Conservation (phyloP, 2,797 vertebrate genomes). For the Acomys russatus region DNA sequence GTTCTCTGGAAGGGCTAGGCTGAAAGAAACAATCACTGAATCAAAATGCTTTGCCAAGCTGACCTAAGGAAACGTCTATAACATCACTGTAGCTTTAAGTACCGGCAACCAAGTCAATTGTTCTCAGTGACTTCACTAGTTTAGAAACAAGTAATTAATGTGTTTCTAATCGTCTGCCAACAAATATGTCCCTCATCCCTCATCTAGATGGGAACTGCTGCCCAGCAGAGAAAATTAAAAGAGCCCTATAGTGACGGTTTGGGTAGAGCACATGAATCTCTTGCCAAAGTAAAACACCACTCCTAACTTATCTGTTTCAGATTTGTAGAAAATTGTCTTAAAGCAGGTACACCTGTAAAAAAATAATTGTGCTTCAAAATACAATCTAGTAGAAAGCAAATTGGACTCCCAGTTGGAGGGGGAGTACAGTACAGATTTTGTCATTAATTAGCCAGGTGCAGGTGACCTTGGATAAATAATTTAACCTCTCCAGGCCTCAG, state of each 20-base stretch:
- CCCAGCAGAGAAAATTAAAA: conserved; percentile 81
- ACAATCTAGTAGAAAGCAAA: conserved; percentile 60
- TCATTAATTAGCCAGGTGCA: conserved; percentile 77
- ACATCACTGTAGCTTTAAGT: conserved; percentile 70
- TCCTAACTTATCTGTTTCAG: conserved; percentile 73
- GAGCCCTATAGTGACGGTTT: conserved; percentile 71
- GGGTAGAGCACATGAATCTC: conserved; percentile 66
- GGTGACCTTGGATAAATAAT: conserved; percentile 76
- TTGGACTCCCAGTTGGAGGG: conserved; percentile 1
- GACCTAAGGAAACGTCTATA: conserved; percentile 18
- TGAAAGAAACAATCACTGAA: conserved; percentile 49
- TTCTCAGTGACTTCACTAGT: conserved; percentile 67
- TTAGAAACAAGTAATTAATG: conserved; percentile 81
- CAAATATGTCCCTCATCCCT: conserved; percentile 67
- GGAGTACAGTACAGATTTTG: conserved; percentile 36
- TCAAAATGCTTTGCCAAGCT: conserved; percentile 55
- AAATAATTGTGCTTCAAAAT: conserved; percentile 73
- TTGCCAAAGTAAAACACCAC: conserved; percentile 71
- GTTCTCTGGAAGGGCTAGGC: conserved; percentile 45
- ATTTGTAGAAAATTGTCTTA: conserved; percentile 68
- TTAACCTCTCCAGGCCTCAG: conserved; percentile 74
- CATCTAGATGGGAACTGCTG: conserved; percentile 68
- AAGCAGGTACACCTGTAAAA: conserved; percentile 69
- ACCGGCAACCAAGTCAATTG: conserved; percentile 62
- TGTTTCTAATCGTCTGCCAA: conserved; percentile 79